Percentiles rank a stretch among this genome's conserved stretches.
These are phyloP conservation scores for Pectinophora gossypiella DNA, from an alignment of 1,140 invertebrate species.

Conservation along the genomic window DNA sequence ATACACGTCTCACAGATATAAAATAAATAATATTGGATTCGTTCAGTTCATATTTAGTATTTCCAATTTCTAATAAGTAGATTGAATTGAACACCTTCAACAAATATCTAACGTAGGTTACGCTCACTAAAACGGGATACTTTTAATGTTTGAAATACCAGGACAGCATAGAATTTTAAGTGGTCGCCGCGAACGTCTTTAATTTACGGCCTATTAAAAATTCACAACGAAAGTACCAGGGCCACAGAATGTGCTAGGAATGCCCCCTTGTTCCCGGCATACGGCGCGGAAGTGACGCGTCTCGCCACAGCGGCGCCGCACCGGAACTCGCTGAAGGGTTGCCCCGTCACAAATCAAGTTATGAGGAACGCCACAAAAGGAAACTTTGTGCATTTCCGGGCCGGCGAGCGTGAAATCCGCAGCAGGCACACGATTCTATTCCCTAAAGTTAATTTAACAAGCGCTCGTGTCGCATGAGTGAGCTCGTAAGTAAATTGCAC, in stretches of 20 bases:
- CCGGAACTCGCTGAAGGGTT: conserved; percentile 56
- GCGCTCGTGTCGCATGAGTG: neutral
- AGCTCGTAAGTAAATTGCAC: no score
- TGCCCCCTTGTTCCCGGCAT: neutral
- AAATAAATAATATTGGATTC: no score
- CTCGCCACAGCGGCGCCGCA: neutral
- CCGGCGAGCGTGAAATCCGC: conserved; percentile 62
- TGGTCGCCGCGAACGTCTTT: no score
- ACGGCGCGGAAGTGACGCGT: conserved; percentile 1
- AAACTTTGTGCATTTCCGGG: conserved; percentile 72
- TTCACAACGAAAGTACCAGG: neutral
- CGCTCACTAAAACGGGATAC: no score
- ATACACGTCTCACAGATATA: no score
- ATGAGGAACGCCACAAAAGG: conserved; percentile 72
- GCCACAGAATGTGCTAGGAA: neutral
- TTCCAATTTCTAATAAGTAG: no score
- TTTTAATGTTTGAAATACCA: no score
- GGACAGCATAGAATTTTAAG: no score
- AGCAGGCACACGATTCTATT: conserved; percentile 30
- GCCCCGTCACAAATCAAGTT: conserved; percentile 71
- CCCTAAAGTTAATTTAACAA: conserved; percentile 31
- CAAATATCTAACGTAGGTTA: no score
- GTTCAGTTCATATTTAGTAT: no score
- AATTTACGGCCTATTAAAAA: no score
- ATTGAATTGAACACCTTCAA: no score